phyloP scores from a whole-genome alignment of 2,113 vertebrate genomes.

The Hemibagrus wyckioides region DNA sequence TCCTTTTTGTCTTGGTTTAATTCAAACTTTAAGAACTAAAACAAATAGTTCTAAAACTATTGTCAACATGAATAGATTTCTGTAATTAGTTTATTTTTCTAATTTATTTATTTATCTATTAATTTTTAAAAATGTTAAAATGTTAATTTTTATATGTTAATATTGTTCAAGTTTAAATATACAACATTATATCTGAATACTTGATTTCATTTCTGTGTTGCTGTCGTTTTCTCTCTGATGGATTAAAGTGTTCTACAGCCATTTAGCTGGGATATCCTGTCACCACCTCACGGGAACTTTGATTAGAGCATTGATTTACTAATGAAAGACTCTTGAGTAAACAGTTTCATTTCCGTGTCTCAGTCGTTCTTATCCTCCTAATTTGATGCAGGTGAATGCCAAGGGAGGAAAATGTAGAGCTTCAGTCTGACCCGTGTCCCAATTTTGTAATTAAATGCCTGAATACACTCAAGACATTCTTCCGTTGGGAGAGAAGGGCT shows the following conservation, averaged over 20 bases:
- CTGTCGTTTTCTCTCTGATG: conserved; percentile 12
- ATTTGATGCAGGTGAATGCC: conserved; percentile 51
- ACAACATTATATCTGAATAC: neutral
- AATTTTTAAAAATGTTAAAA: too few relatives aligned
- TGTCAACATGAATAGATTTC: neutral
- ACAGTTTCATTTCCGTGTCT: conserved; percentile 49
- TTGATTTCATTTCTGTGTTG: neutral
- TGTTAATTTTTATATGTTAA: too few relatives aligned
- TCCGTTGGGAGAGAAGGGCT: conserved; percentile 1
- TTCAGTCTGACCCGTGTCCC: conserved; percentile 38
- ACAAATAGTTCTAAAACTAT: neutral
- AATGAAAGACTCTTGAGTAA: conserved; percentile 51
- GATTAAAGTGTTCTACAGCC: neutral
- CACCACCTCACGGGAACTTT: conserved; percentile 17
- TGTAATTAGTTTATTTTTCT: neutral
- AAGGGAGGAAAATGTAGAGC: conserved; percentile 24
- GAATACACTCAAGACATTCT: conserved; percentile 23
- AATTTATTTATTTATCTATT: too few relatives aligned
- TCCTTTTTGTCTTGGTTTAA: neutral
- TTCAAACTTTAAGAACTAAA: neutral
- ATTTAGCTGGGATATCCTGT: conserved; percentile 37
- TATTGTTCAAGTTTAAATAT: neutral
- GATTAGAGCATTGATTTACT: conserved; percentile 46
- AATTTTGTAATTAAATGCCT: conserved; percentile 54
- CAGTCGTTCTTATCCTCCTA: conserved; percentile 34